phyloP scores from a whole-genome alignment of 2,888 invertebrate genomes.

The Calameuta filiformis region DNA sequence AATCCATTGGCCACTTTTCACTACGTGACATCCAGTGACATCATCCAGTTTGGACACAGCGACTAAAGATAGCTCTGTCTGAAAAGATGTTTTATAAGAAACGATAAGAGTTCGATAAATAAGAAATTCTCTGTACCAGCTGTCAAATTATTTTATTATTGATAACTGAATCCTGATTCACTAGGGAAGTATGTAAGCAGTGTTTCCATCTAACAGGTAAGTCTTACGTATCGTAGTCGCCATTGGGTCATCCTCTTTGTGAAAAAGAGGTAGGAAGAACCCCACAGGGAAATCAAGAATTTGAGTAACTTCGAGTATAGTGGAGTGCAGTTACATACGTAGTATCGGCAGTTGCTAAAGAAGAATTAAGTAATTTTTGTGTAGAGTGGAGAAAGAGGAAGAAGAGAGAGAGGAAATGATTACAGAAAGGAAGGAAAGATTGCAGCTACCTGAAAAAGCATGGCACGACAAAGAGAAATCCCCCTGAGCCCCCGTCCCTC shows the following conservation, averaged over 20 bases:
- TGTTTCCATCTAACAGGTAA: not conserved
- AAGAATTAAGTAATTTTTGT: not conserved
- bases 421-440: not conserved
- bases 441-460: not conserved
- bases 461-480: not conserved
- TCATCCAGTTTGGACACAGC: not conserved
- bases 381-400: not conserved
- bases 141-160: not conserved
- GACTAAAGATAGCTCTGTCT: not conserved
- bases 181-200: not conserved
- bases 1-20: not conserved
- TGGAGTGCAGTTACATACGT: not conserved
- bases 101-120: not conserved
- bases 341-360: not conserved
- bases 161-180: not conserved
- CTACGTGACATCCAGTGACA: not conserved
- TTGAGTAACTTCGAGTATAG: not conserved
- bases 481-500: not conserved
- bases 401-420: not conserved
- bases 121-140: not conserved
- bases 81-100: not conserved
- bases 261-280: not conserved
- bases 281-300: not conserved
- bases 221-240: not conserved
- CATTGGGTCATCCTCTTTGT: not conserved